These are phyloP conservation scores for Myiotriccus ornatus DNA, from an alignment of 2,797 vertebrate genomes.

Conservation along the genomic window DNA sequence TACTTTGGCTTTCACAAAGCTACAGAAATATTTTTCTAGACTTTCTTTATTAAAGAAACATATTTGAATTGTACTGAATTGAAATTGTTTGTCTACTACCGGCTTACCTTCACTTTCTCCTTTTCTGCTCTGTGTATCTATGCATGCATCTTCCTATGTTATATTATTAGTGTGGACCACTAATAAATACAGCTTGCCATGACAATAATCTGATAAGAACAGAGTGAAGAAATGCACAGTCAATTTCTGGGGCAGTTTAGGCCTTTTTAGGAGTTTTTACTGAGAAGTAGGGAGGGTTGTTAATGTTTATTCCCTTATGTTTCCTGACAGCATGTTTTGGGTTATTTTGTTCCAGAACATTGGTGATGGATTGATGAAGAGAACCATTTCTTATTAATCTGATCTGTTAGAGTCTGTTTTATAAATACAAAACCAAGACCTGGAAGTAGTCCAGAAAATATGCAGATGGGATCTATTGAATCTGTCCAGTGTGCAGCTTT, in stretches of 20 bases:
- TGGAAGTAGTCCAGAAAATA: neutral
- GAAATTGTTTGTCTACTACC: neutral
- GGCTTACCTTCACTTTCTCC: neutral
- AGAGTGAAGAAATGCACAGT: neutral
- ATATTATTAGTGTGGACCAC: neutral
- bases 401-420: neutral
- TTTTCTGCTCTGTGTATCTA: neutral
- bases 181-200: neutral
- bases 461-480: neutral
- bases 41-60: neutral
- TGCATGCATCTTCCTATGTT: neutral
- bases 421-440: neutral
- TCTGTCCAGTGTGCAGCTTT: neutral
- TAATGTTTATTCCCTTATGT: neutral
- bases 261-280: neutral
- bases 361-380: neutral
- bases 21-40: neutral
- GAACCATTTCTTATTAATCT: neutral
- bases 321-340: neutral
- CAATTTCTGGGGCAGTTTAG: neutral
- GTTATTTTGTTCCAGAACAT: neutral
- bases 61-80: neutral
- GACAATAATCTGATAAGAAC: neutral
- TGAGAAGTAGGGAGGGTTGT: accelerated
- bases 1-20: neutral